These are phyloP conservation scores for Stegodyphus dumicola DNA, from an alignment of 1,140 invertebrate genomes.

Conservation along the genomic window DNA sequence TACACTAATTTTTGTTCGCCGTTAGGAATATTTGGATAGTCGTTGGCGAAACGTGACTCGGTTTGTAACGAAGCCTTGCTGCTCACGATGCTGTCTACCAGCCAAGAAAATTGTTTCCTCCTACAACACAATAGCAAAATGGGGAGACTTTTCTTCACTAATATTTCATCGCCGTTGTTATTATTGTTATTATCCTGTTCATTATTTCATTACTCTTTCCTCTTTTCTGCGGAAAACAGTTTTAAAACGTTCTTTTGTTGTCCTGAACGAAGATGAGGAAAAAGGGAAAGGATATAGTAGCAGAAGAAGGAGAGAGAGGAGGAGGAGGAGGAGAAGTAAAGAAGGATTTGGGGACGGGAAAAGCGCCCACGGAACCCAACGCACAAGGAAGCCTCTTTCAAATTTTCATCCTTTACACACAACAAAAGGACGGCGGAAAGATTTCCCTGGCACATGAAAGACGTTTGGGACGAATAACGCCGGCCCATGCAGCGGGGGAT, in stretches of 20 bases:
- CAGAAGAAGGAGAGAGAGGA: constrained; percentile 42
- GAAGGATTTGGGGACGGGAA: too few relatives aligned
- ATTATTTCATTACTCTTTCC: constrained; percentile 53
- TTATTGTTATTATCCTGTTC: constrained; percentile 48
- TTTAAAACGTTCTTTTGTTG: constrained; percentile 34
- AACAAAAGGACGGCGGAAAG: constrained; percentile 26
- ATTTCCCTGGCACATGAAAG: constrained; percentile 8
- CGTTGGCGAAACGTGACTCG: constrained; percentile 29
- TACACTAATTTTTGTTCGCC: too few relatives aligned
- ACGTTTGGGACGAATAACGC: constrained; percentile 1
- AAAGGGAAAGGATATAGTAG: constrained; percentile 63
- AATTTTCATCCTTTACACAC: constrained; percentile 27
- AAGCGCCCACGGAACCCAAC: not conserved
- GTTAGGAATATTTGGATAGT: not conserved
- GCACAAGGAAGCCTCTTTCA: not conserved
- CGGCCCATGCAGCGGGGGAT: not conserved
- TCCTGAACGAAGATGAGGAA: not conserved
- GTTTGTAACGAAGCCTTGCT: not conserved
- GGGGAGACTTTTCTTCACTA: constrained; percentile 21
- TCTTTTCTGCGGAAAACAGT: constrained; percentile 7
- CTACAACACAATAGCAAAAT: not conserved
- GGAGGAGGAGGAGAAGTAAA: not conserved
- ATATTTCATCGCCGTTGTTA: constrained; percentile 44
- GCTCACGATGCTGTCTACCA: not conserved
- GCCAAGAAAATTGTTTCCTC: constrained; percentile 34